Percentiles rank a stretch among this genome's conserved stretches.
Conservation (phyloP, 2,888 invertebrate genomes). For the Melipona bicolor region DNA sequence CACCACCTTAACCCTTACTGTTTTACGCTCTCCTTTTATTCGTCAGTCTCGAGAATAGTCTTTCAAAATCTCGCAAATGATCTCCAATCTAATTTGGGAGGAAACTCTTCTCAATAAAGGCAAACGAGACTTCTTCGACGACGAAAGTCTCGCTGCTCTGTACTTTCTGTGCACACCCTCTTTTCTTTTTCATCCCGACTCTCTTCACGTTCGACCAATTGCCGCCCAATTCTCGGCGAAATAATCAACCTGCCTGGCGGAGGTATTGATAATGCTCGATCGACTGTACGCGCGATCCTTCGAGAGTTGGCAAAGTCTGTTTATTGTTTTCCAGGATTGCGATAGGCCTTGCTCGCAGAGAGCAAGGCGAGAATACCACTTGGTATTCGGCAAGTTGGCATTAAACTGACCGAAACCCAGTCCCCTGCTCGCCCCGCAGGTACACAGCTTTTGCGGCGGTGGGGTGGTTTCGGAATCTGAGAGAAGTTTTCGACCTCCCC, state of each 20-base stretch:
- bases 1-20: slow-evolving; percentile 8
- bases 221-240: slow-evolving; percentile 41
- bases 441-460: slow-evolving; percentile 47
- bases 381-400: slow-evolving; percentile 43
- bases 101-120: slow-evolving; percentile 74
- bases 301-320: slow-evolving; percentile 65
- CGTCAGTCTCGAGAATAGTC: neutral
- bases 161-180: neutral
- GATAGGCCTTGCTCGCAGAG: neutral
- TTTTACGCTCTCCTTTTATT: neutral
- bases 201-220: slow-evolving; percentile 60
- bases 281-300: slow-evolving; percentile 46
- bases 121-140: slow-evolving; percentile 46
- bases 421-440: slow-evolving; percentile 50
- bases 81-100: neutral
- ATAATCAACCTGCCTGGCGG: slow-evolving; percentile 27
- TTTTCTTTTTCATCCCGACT: slow-evolving; percentile 10
- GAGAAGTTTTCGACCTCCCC: slow-evolving; percentile 75
- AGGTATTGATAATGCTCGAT: slow-evolving; percentile 51
- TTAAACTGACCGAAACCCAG: slow-evolving; percentile 57
- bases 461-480: slow-evolving; percentile 66
- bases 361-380: slow-evolving; percentile 22
- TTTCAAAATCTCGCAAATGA: no score
- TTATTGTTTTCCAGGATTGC: slow-evolving; percentile 75
- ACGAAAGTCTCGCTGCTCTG: slow-evolving; percentile 12